Evolutionary conservation across 1,140 invertebrate species (phyloP), one percentile per base, ranked within the genome.

Genomic region (Dinothrombium tinctorium): DNA sequence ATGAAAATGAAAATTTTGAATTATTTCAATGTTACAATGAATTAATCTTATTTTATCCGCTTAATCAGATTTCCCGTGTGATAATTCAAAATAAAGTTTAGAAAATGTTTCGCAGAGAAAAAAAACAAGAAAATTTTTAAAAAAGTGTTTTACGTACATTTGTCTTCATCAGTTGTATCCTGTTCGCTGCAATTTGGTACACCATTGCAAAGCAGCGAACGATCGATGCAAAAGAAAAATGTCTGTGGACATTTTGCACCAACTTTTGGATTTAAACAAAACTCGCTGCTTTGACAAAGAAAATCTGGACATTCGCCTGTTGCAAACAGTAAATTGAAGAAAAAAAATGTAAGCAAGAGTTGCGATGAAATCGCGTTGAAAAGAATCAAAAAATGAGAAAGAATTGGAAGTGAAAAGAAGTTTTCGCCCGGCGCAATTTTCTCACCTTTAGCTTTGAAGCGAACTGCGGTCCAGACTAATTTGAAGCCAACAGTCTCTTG

Each of bases 391-490:
- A 50, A 41, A 1, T 44, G 36, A 36, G 51, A 56, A n/a, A 47
- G 43, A 7, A 36, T 50, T 54, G 35, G 15, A n/a, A 37, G 41
- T 12, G 32, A 15, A 43, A 1, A 25, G 45, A 40, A 41, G 26
- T 28, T 28, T n/a, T 9, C 8, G 8, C 26, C 8, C 26, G n/a
- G n/a, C n/a, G n/a, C n/a, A n/a, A n/a, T n/a, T n/a, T 36, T 19
- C 12, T 47, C 36, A 52, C 52, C 49, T 14, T 43, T 43, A 14
- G 46, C 40, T 29, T 49, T 39, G 25, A 52, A 53, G 7, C 43
- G 33, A 17, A 58, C 56, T 24, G 54, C 56, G n/a, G 56, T 54
- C 56, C 56, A 58, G 32, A 57, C 44, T 23, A 58, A 33, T 44
- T 49, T 51, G 41, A 58, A 58, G 2, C 56, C 56, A 26, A 54